Base-by-base conservation (phyloP, 2,113 vertebrate genomes). In the Oophaga pumilio region DNA sequence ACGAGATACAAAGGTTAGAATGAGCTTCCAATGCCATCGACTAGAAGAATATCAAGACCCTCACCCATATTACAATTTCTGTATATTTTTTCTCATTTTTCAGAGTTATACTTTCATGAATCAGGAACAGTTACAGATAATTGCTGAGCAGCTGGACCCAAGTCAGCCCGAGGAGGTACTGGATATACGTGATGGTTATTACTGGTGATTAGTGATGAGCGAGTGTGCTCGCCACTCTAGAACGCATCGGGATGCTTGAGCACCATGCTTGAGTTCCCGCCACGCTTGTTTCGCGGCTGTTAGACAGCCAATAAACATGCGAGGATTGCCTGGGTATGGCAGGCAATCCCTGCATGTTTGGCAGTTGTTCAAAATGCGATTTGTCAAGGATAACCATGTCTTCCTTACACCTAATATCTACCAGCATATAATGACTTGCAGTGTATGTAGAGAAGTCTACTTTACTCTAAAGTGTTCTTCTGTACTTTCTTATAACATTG, bases 51-150 rank as follows among this genome's bases (percentile, higher is more conserved):
- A 62, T 62, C 18, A 20, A 62, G 60, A 62, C 2, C 24, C 7
- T 26, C 64, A 3, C 64, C 64, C 26, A 2, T 68, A n/a, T 12
- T 68, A 12, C 22, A 24, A 1, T 24, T 26, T 13, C 10, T 8
- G 68, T 90, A 77, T 14, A 15, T 7, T 79, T 26, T 59, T 43
- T 79, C 28, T 43, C 86, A 56, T 74, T 77, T 74, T 82, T 94
- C 93, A 99, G 98, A 97, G 97, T 92, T 99, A 98, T 8, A 93
- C 93, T 0, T 99, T 99, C 90, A 97, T 98, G 93, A 96, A 95
- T 94, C 97, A 97, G 90, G 98, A 99, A 90, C 97, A 99, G 91
- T 93, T 99, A 80, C 97, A 98, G 52, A 90, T 95, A 79, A 95
- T 99, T 89, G 90, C 95, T 88, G 96, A 97, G 90, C 96, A 95